These are phyloP conservation scores for Caenorhabditis sp. DNA, from an alignment of 2,888 invertebrate species.

Conservation along the genomic window DNA sequence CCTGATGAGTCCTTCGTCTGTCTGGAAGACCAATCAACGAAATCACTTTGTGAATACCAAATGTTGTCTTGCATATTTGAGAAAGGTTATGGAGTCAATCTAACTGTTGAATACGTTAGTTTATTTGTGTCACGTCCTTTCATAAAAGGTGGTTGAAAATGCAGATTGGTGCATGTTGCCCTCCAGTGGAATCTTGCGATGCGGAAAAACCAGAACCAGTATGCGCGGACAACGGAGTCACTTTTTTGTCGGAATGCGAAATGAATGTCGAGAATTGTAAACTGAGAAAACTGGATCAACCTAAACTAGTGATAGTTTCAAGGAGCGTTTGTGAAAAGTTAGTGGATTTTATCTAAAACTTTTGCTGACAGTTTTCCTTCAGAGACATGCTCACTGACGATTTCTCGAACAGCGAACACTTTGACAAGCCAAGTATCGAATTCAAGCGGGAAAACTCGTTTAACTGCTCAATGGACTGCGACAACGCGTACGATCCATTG, in stretches of 20 bases:
- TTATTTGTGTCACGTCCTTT: background rate
- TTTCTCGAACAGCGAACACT: slow-evolving; percentile 22
- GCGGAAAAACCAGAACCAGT: slow-evolving; percentile 62
- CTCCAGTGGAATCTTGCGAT: slow-evolving; percentile 61
- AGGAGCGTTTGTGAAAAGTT: slow-evolving; percentile 53
- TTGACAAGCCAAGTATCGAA: slow-evolving; percentile 41
- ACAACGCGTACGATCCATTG: slow-evolving; percentile 70
- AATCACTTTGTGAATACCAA: slow-evolving; percentile 75
- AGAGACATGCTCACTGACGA: slow-evolving; percentile 36
- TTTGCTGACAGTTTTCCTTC: background rate
- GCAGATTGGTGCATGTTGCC: slow-evolving; percentile 68
- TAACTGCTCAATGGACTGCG: slow-evolving; percentile 60
- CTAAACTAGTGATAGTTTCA: slow-evolving; percentile 20
- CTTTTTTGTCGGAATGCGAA: slow-evolving; percentile 67
- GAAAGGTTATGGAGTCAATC: slow-evolving; percentile 71
- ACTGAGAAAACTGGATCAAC: slow-evolving; percentile 65
- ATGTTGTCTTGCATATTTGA: slow-evolving; percentile 76
- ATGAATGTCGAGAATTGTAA: slow-evolving; percentile 60
- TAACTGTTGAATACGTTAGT: slow-evolving; percentile 73
- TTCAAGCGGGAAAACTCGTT: slow-evolving; percentile 51
- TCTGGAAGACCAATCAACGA: slow-evolving; percentile 70
- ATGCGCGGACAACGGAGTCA: slow-evolving; percentile 70
- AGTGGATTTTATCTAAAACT: background rate
- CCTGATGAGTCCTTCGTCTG: slow-evolving; percentile 74
- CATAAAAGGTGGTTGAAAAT: no score